phyloP scores from a whole-genome alignment of 2,888 invertebrate genomes.

The Sturmia bella region DNA sequence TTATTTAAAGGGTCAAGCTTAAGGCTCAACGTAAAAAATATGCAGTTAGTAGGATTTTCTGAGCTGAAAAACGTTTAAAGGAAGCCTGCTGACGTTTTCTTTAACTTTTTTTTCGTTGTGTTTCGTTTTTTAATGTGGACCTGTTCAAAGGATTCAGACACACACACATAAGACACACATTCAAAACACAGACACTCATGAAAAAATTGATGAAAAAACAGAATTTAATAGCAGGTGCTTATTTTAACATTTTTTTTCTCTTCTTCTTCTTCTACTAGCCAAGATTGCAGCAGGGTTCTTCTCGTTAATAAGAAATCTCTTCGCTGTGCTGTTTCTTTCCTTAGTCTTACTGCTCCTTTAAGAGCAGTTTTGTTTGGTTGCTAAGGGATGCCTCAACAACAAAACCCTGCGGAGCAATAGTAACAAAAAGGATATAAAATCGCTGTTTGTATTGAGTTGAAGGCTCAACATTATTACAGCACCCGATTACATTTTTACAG shows the following conservation, averaged over 20 bases:
- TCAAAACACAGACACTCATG: conserved; percentile 20
- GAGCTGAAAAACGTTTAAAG: conserved; percentile 59
- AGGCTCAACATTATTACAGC: conserved; percentile 64
- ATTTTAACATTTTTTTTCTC: conserved; percentile 53
- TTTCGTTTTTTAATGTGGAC: conserved; percentile 50
- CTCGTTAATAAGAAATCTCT: conserved; percentile 69
- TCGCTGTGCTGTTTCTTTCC: conserved; percentile 34
- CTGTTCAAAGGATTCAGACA: conserved; percentile 70
- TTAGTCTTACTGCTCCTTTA: conserved; percentile 43
- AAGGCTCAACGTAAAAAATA: conserved; percentile 59
- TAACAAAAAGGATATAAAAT: conserved; percentile 65
- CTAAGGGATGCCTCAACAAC: conserved; percentile 67
- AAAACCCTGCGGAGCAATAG: conserved; percentile 32
- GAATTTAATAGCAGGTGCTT: conserved; percentile 67
- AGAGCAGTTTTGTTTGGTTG: conserved; percentile 35
- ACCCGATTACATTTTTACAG: conserved; percentile 69
- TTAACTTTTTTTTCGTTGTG: conserved; percentile 8
- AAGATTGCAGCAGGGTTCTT: conserved; percentile 70
- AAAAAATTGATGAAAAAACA: conserved; percentile 42
- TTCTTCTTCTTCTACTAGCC: conserved; percentile 39
- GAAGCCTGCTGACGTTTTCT: conserved; percentile 67
- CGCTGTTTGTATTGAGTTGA: conserved; percentile 60
- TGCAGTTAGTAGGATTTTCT: conserved; percentile 68
- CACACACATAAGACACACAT: conserved; percentile 31
- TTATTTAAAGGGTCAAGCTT: conserved; percentile 60